Conservation (phyloP, 1,140 invertebrate species). For the Arion vulgaris region DNA sequence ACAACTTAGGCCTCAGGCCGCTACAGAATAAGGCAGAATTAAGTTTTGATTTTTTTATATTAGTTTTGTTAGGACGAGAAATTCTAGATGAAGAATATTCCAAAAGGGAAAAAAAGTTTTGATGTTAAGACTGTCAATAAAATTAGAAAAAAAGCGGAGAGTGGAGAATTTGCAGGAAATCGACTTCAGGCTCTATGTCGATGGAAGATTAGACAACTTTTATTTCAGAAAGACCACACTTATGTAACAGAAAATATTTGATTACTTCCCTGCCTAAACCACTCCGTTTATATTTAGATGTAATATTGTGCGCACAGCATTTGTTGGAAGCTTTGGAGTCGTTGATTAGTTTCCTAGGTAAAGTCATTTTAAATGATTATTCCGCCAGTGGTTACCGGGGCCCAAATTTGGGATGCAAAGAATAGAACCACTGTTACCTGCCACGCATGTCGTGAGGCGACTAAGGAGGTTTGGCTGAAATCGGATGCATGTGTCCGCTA, state of each 20-base stretch:
- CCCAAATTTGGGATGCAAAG: too few species aligned
- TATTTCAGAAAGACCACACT: slow-evolving; percentile 18
- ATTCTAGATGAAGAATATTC: slow-evolving; percentile 15
- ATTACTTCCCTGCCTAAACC: slow-evolving; percentile 24
- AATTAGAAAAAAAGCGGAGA: slow-evolving; percentile 14
- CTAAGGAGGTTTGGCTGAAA: too few species aligned
- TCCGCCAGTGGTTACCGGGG: too few species aligned
- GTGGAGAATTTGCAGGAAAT: slow-evolving; percentile 2
- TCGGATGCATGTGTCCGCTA: too few species aligned
- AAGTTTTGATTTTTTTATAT: slow-evolving; percentile 36
- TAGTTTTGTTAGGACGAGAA: slow-evolving; percentile 25
- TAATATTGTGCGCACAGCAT: slow-evolving; percentile 23
- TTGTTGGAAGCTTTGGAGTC: slow-evolving; percentile 20
- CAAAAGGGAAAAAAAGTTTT: slow-evolving; percentile 30
- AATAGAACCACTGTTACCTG: too few species aligned
- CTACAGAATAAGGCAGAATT: slow-evolving; percentile 29
- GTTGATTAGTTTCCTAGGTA: too few species aligned
- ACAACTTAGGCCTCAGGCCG: slow-evolving; percentile 1
- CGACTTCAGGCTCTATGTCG: slow-evolving; percentile 21
- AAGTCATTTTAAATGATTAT: too few species aligned
- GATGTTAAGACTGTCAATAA: neutral
- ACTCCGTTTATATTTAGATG: slow-evolving; percentile 20
- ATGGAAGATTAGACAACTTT: neutral
- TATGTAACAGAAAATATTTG: slow-evolving; percentile 25
- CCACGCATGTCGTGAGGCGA: too few species aligned